Percentiles rank a stretch among this genome's conserved stretches.
Evolutionary conservation across 2,888 invertebrate species (phyloP).

Genomic region (Augochlorella aurata): DNA sequence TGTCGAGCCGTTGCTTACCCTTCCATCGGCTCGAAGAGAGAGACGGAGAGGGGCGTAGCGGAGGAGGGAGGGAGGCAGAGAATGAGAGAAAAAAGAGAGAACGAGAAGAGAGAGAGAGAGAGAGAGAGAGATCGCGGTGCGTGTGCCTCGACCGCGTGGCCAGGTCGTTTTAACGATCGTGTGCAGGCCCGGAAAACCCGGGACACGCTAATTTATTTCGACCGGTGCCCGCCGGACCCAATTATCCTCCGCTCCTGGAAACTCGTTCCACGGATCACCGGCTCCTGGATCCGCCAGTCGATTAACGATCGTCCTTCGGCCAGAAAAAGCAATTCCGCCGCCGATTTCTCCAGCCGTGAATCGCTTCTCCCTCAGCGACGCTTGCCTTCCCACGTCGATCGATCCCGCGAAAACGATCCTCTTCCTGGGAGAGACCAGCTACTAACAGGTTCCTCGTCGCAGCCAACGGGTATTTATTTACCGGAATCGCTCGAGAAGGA

Average conservation of each 20-base stretch:
- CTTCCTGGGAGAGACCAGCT: too few relatives aligned
- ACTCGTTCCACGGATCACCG: constrained; percentile 2
- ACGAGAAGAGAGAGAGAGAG: too few relatives aligned
- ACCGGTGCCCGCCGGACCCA: neutral
- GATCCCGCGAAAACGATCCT: too few relatives aligned
- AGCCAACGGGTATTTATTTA: neutral
- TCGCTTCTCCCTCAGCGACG: neutral
- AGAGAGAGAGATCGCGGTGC: neutral
- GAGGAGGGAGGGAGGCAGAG: too few relatives aligned
- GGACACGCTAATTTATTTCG: neutral
- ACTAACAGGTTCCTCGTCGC: neutral
- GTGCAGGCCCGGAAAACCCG: neutral
- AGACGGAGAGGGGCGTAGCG: neutral
- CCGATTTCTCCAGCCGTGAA: neutral
- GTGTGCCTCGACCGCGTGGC: neutral
- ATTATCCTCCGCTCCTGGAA: neutral
- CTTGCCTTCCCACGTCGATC: too few relatives aligned
- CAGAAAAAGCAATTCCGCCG: neutral
- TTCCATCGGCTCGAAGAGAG: neutral
- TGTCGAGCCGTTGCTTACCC: neutral
- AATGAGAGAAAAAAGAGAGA: neutral
- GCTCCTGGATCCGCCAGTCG: neutral
- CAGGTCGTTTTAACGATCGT: neutral
- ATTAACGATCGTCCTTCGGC: neutral
- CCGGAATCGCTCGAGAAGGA: neutral